Base-by-base conservation (phyloP, 1,140 invertebrate species). In the Sitodiplosis mosellana region DNA sequence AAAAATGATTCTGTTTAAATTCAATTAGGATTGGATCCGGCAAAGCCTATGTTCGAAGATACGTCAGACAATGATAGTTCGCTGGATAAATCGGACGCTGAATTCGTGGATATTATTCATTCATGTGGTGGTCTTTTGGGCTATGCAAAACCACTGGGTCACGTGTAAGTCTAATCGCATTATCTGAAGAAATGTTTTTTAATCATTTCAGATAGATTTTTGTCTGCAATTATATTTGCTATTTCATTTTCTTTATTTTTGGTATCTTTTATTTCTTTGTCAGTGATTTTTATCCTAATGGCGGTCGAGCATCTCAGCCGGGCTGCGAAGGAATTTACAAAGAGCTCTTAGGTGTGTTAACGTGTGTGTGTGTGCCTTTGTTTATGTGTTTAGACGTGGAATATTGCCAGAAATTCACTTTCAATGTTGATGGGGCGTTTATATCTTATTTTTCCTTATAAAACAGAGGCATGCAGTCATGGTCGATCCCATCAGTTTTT, bases 281-380 rank as follows among this genome's bases (percentile, higher is more conserved):
- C 27, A 27, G 27, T 46, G 19, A 54, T 53, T 61, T 56, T 75
- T 72, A 73, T 21, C 68, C 66, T 36, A 73, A 53, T 58, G 73
- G 66, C 2, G 65, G 55, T 1, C 68, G 19, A 27, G 74, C 71
- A 27, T 66, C 75, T 58, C 85, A 89, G 6, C 84, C 84, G 0
- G 83, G 83, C 56, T 87, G 84, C 0, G 70, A 60, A 1, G 75
- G 65, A 27, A 27, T 27, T 27, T 27, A 27, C 27, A 27, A 27
- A 14, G 61, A 67, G 1, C 86, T 86, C 2, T 76, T 78, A 58
- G 89, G 89, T 0, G 84, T 83, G 67, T 83, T 89, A 57, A 87
- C 88, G 57, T 90, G 86, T 0, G 71, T 77, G n/a, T 54, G 81
- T 73, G 1, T 85, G n/a, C 85, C 2, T 81, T 58, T 3, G 75